Base-by-base conservation (phyloP, 2,888 invertebrate genomes). In the Andrena hattorfiana region DNA sequence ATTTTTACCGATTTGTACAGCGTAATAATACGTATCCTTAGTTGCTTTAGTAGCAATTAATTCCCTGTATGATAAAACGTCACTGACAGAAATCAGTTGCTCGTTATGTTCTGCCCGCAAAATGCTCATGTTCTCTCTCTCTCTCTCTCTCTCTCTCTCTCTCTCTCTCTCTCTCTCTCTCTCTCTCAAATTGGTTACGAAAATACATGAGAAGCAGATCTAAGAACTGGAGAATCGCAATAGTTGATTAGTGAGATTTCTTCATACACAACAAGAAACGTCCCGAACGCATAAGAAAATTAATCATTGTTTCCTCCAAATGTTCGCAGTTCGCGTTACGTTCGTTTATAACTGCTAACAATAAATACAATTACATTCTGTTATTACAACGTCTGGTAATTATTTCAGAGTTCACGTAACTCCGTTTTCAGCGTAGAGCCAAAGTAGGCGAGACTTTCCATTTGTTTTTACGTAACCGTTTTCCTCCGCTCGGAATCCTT, bases 1-100 rank as follows among this genome's bases (percentile, higher is more conserved):
- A 32, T 60, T 56, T 30, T 30, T 63, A 60, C 16, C n/a, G 48
- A 75, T 66, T 72, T 81, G 42, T 66, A 74, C 59, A 60, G 48
- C 32, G 51, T 75, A 28, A 66, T 48, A 69, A 59, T 70, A 59
- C 30, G 51, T 62, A 62, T 26, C n/a, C 20, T 51, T n/a, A 28
- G 20, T 74, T 48, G 42, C n/a, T 69, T 79, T 60, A 59, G 26
- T 20, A 32, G 35, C 23, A 20, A 62, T 35, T 54, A 20, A 62
- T 35, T 54, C 32, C 68, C 16, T 32, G 13, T 73, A 48, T 23
- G 10, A 72, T 54, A 69, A 60, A 72, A 35, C 23, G 59, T 6
- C 48, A 6, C 7, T 8, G 2, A 28, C 20, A 59, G 26, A 32
- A 49, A 68, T 26, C 23, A 59, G 16, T 35, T 67, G 30, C 13